A percentile compares a stretch with the other conserved stretches of the same genome.
These are phyloP conservation scores for Diuraphis noxia DNA, from an alignment of 1,140 invertebrate genomes.

Conservation along the genomic window DNA sequence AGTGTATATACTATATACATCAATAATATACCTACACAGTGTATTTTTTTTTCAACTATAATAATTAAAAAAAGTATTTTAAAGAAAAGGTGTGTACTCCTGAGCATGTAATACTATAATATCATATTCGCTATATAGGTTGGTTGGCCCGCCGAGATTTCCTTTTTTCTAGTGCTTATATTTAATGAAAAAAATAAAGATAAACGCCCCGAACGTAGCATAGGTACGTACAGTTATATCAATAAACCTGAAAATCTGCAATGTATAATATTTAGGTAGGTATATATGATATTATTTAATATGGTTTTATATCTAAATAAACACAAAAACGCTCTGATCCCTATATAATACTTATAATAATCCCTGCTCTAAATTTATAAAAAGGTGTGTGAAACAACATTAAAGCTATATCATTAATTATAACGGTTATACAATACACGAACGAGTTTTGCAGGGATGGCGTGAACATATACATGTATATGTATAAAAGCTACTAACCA, in stretches of 20 bases:
- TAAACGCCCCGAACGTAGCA: not conserved
- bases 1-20: not conserved
- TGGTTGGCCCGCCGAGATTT: not conserved
- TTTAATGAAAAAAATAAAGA: not conserved
- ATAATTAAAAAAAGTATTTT: not conserved
- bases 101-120: not conserved
- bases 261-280: not conserved
- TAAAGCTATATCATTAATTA: conserved; percentile 5
- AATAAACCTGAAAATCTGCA: not conserved
- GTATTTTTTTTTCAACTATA: not conserved
- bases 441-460: not conserved
- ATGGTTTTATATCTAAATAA: not conserved
- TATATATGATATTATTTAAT: too few relatives aligned
- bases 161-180: not conserved
- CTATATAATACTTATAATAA: not conserved
- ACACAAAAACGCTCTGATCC: not conserved
- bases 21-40: not conserved
- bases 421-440: not conserved
- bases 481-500: not conserved
- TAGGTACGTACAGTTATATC: not conserved
- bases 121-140: not conserved
- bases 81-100: too few relatives aligned
- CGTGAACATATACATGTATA: not conserved
- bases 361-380: not conserved
- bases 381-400: not conserved